These are phyloP conservation scores for Panthera uncia DNA, from an alignment of 2,113 vertebrate genomes.

Conservation along the genomic window DNA sequence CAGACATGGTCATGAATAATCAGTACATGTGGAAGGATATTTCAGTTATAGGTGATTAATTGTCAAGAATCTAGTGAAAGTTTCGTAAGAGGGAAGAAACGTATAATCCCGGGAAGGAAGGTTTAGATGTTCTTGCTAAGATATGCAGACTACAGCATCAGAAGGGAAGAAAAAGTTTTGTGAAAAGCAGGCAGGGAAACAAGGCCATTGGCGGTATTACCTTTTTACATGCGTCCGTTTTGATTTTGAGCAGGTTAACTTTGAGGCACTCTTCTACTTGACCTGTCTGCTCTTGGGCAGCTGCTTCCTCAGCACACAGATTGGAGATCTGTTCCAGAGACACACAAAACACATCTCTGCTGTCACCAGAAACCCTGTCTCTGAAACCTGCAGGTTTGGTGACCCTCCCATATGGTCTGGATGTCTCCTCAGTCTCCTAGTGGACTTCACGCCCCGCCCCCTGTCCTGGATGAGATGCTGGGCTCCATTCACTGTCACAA, in stretches of 20 bases:
- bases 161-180: neutral
- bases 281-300: constrained; percentile 97
- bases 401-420: neutral
- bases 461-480: no score
- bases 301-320: constrained; percentile 96
- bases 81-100: neutral
- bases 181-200: neutral
- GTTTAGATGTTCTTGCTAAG: neutral
- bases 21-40: neutral
- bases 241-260: constrained; percentile 97
- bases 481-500: neutral
- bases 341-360: neutral
- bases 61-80: neutral
- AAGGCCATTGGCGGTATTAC: constrained; percentile 74
- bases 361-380: neutral
- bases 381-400: rapidly evolving
- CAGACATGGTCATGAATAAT: neutral
- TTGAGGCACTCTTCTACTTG: constrained; percentile 99
- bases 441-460: no score
- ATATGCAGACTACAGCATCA: neutral
- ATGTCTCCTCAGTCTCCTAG: neutral
- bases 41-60: neutral
- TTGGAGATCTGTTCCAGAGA: constrained; percentile 88
- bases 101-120: neutral
- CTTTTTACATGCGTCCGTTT: constrained; percentile 94